Evolutionary conservation across 1,140 invertebrate genomes (phyloP), one percentile per base, ranked within the genome.

Genomic region (Archegozetes longisetosus): DNA sequence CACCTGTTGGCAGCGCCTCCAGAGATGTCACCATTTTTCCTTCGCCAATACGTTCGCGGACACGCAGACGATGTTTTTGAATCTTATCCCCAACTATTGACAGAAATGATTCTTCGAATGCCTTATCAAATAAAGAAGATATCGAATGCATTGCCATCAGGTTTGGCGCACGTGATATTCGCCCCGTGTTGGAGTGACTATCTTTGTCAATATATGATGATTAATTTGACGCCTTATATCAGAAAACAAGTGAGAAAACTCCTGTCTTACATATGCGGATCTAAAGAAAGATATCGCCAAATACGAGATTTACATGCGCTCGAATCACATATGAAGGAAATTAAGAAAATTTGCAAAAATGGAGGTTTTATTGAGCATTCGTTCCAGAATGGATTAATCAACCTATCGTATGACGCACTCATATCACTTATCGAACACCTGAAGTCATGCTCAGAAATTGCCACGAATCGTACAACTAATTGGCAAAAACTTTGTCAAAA

Each of bases 11-110:
- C 50, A 52, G 4, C 27, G n/a, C 50, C 50, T 6, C 50, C 50
- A 52, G 89, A 94, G 68, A 93, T 95, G 85, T 86, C 87, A 4
- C 92, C 92, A 46, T 91, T 98, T 72, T 96, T 97, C 75, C 77
- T 92, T 23, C 82, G 86, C 53, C 88, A 90, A 68, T 93, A 93
- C 71, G 83, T 95, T 6, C 91, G 91, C 71, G 82, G 85, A 51
- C 88, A 93, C 73, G 83, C 87, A 0, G 79, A 82, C 66, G 91
- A 97, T 72, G 84, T 97, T 14, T 94, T 98, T 70, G 85, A 92
- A 68, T 85, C 85, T 22, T 95, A 95, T 73, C 86, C 88, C 3
- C 85, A 91, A 60, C 75, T 97, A 9, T 74, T 97, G 1, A 95
- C 92, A 40, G 93, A 97, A 75, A 93, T 97, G 80, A 85, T 88